phyloP scores from a whole-genome alignment of 1,140 invertebrate species.

The Palaemon carinicauda region DNA sequence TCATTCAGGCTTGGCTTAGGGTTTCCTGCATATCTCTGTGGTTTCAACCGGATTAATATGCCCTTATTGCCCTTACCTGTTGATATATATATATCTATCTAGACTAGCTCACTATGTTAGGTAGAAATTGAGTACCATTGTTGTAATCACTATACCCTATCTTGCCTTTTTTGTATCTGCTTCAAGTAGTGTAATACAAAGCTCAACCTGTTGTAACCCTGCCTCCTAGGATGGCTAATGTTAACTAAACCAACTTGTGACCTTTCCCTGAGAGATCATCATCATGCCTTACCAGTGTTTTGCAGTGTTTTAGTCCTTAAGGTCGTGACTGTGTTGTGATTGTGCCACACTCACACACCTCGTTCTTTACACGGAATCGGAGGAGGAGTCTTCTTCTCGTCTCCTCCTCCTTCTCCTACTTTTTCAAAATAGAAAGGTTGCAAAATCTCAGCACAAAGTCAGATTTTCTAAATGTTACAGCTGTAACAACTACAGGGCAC shows the following conservation, averaged over 20 bases:
- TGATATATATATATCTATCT: constrained; percentile 42
- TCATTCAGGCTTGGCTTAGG: neutral
- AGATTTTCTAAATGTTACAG: constrained; percentile 14
- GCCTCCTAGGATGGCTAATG: constrained; percentile 5
- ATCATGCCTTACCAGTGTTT: constrained; percentile 47
- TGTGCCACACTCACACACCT: constrained; percentile 29
- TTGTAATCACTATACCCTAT: constrained; percentile 30
- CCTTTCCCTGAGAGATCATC: constrained; percentile 5
- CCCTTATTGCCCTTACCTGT: constrained; percentile 37
- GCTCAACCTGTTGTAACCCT: neutral
- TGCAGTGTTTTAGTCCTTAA: constrained; percentile 43
- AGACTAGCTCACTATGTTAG: constrained; percentile 46
- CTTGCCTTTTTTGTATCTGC: constrained; percentile 48
- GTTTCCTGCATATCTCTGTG: constrained; percentile 13
- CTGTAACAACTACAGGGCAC: constrained; percentile 28
- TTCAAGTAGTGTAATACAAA: constrained; percentile 24
- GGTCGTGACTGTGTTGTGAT: constrained; percentile 41
- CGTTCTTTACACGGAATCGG: neutral
- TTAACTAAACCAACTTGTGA: constrained; percentile 40
- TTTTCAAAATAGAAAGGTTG: neutral
- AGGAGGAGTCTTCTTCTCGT: neutral
- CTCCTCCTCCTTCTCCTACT: neutral
- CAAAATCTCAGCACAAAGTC: constrained; percentile 31
- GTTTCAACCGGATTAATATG: constrained; percentile 32
- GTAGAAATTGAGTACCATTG: constrained; percentile 45